Percentiles rank a stretch among this genome's conserved stretches.
phyloP scores from a whole-genome alignment of 2,888 invertebrate genomes.

The Carpatolechia fugitivella region DNA sequence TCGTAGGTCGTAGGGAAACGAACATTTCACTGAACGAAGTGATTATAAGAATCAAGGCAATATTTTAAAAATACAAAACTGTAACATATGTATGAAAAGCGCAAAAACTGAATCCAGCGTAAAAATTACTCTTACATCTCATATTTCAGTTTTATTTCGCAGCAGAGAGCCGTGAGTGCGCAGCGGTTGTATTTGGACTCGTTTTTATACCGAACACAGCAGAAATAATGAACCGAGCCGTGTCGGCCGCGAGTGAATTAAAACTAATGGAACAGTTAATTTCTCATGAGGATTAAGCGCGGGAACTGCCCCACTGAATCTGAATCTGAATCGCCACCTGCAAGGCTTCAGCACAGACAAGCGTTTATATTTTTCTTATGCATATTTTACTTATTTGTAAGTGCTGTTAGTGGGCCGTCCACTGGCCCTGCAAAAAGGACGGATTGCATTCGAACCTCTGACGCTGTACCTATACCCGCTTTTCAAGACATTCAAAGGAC shows the following conservation, averaged over 20 bases:
- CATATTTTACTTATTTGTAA: too few species aligned
- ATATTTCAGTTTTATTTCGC: constrained; percentile 52
- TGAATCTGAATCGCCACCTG: constrained; percentile 31
- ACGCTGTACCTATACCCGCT: too few species aligned
- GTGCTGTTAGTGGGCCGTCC: too few species aligned
- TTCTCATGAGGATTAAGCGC: constrained; percentile 75
- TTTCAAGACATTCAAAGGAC: too few species aligned
- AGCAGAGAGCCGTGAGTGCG: constrained; percentile 31
- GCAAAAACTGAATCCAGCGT: constrained; percentile 22
- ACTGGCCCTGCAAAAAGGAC: too few species aligned
- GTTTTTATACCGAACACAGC: constrained; percentile 61
- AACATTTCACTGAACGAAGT: too few species aligned
- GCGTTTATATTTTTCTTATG: too few species aligned
- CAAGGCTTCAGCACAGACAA: background rate
- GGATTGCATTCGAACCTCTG: too few species aligned
- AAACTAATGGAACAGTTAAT: constrained; percentile 78
- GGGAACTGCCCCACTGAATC: constrained; percentile 51
- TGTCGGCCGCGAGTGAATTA: constrained; percentile 67
- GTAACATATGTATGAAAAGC: constrained; percentile 28
- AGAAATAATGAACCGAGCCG: constrained; percentile 64
- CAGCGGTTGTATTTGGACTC: constrained; percentile 53
- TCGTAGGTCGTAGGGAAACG: too few species aligned
- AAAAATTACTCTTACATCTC: constrained; percentile 40
- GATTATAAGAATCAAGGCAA: too few species aligned
- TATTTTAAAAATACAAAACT: too few species aligned